Conservation (phyloP, 2,113 vertebrate species). For the Aspiorhynchus laticeps region DNA sequence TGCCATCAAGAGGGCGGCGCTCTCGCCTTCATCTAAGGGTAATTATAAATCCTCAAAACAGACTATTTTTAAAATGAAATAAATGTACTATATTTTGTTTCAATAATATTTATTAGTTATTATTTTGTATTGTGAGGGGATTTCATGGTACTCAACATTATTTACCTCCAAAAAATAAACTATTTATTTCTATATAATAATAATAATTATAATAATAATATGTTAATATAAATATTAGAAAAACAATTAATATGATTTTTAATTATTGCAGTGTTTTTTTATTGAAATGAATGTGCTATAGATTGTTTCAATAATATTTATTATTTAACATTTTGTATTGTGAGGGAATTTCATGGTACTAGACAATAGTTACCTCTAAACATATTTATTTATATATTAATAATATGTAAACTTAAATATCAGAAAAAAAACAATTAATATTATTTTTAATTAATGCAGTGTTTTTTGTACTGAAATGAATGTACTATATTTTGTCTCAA, state of each 20-base stretch:
- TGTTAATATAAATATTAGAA: too few relatives aligned
- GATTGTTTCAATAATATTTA: background rate
- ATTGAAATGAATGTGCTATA: background rate
- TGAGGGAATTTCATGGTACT: background rate
- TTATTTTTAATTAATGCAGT: background rate
- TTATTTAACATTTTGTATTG: background rate
- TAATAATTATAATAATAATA: too few relatives aligned
- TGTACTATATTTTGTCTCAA: too few relatives aligned
- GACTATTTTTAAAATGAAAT: background rate
- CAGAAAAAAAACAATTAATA: background rate
- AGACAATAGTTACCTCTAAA: background rate
- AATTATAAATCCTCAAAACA: background rate
- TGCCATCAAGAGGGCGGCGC: constrained; percentile 90
- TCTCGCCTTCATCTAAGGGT: constrained; percentile 95
- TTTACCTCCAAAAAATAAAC: too few relatives aligned
- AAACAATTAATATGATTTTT: too few relatives aligned
- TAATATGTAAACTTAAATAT: background rate
- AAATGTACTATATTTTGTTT: background rate
- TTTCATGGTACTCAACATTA: too few relatives aligned
- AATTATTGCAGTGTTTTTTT: too few relatives aligned
- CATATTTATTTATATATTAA: background rate
- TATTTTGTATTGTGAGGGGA: too few relatives aligned
- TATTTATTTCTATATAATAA: too few relatives aligned
- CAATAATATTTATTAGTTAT: too few relatives aligned
- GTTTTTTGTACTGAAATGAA: too few relatives aligned